These are phyloP conservation scores for Oreochromis niloticus DNA, from an alignment of 2,113 vertebrate species.

Conservation along the genomic window DNA sequence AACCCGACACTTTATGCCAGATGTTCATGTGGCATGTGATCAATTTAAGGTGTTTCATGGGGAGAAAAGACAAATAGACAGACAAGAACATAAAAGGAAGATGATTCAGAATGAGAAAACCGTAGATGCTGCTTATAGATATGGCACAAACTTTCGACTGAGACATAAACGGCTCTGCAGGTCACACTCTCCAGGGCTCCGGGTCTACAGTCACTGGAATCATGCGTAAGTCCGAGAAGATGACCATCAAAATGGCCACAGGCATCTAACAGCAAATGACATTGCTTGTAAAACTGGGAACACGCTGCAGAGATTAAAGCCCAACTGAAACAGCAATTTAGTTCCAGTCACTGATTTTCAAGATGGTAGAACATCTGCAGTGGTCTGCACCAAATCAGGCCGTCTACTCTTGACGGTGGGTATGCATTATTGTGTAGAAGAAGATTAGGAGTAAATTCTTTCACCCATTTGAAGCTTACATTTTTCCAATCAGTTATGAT, in stretches of 20 bases:
- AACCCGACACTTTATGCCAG: neutral
- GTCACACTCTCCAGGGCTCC: rapidly evolving
- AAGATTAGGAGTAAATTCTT: neutral
- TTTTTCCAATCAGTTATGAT: neutral
- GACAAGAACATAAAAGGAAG: neutral
- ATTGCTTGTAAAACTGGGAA: neutral
- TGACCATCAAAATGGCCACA: neutral
- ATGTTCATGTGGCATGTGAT: neutral
- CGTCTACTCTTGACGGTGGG: neutral
- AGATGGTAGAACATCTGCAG: neutral
- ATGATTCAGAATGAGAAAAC: neutral
- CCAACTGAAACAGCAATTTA: neutral
- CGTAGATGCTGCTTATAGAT: neutral
- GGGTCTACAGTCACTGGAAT: neutral
- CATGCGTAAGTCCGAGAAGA: neutral
- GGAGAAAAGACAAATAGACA: neutral
- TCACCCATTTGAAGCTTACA: neutral
- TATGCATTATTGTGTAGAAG: neutral
- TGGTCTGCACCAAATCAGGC: neutral
- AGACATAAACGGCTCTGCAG: neutral
- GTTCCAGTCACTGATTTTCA: neutral
- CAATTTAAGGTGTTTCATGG: neutral
- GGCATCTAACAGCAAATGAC: neutral
- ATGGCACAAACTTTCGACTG: neutral
- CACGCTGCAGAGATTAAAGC: neutral